A percentile compares a stretch with the other conserved stretches of the same genome.
Conservation (phyloP, 2,888 invertebrate genomes). For the Drosophila kokeensis region DNA sequence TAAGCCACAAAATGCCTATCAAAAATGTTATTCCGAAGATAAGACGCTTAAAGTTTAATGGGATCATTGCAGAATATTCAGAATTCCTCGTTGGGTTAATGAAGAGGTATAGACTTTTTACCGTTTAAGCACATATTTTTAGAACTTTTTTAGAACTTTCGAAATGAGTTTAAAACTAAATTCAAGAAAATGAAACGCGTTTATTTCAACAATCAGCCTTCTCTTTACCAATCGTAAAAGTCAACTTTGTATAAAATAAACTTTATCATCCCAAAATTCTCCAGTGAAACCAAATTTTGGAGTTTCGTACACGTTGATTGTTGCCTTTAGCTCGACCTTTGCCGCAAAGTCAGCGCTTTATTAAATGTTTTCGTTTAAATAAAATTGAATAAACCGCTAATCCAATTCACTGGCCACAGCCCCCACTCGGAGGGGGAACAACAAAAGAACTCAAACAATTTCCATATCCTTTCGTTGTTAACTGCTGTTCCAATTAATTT, state of each 20-base stretch:
- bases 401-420: slow-evolving; percentile 62
- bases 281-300: background rate
- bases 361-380: slow-evolving; percentile 74
- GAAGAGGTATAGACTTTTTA: background rate
- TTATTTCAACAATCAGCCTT: background rate
- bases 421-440: background rate
- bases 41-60: background rate
- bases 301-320: slow-evolving; percentile 14
- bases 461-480: slow-evolving; percentile 39
- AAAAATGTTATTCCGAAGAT: no score
- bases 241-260: slow-evolving; percentile 27
- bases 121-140: background rate
- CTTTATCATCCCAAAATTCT: background rate
- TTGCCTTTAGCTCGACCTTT: slow-evolving; percentile 32
- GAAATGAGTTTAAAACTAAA: background rate
- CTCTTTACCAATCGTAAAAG: slow-evolving; percentile 20
- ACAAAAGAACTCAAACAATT: slow-evolving; percentile 45
- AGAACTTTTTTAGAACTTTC: background rate
- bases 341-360: slow-evolving; percentile 45
- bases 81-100: background rate
- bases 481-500: slow-evolving; percentile 64
- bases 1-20: no score
- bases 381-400: slow-evolving; percentile 75
- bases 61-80: background rate
- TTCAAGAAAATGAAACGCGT: background rate